Base-by-base conservation (phyloP, 2,888 invertebrate species). In the Meteorus colon region DNA sequence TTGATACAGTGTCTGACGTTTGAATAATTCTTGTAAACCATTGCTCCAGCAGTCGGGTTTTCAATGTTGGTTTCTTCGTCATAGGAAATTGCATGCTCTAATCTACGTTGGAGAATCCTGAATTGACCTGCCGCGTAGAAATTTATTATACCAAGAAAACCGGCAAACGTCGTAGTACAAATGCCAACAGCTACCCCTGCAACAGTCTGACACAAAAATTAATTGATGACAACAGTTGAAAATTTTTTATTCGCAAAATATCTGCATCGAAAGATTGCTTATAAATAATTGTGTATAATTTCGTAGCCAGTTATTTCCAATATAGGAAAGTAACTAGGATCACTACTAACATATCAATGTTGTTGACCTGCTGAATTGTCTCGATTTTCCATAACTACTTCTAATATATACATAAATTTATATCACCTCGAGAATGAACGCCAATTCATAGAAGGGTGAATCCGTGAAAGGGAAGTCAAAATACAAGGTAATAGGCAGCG, bases 61-160 rank as follows among this genome's bases (percentile, higher is more conserved):
- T 77, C 71, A 55, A 34, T 34, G 34, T 3, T 34, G 6, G 34
- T 34, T 6, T 34, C 6, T 6, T 34, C 4, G 4, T 34, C 34
- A 34, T 34, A 4, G 6, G 78, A 10, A 79, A 55, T 45, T 16
- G 37, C 65, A 66, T 71, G 51, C n/a, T 19, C 68, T 60, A 82
- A 68, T 69, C 75, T 72, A 31, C 71, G 73, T 65, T 80, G 80
- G n/a, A 82, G 67, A 71, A 83, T 82, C 48, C 71, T 77, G 60
- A 81, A 83, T 67, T 81, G 81, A 1, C 81, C 81, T 16, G 75
- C 79, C 6, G 80, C 78, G 59, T 81, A 80, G 6, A 81, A 66
- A 29, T 79, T 81, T 14, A 80, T 69, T 3, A 77, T 77, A 37
- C 74, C 78, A 41, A 82, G 70, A 73, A 81, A 81, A 16, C 76